Percentiles rank a stretch among this genome's conserved stretches.
Evolutionary conservation across 2,113 vertebrate genomes (phyloP).

Genomic region (Chelonoidis abingdonii): DNA sequence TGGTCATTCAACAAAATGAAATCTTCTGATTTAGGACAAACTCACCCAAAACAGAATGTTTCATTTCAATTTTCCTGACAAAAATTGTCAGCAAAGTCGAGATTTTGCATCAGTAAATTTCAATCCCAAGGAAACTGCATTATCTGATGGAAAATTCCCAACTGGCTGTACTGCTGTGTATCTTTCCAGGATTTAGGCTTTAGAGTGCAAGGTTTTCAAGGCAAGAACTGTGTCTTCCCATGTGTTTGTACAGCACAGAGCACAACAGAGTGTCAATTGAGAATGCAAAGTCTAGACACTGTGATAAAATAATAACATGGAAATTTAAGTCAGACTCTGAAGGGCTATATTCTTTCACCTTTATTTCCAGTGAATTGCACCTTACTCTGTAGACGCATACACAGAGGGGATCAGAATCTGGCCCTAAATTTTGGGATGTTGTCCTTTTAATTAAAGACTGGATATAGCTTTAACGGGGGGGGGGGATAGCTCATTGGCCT

Average conservation of each 20-base stretch:
- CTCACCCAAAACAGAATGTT: not conserved
- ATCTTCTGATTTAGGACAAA: not conserved
- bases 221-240: not conserved
- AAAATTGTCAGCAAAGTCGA: not conserved
- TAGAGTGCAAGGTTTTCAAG: not conserved
- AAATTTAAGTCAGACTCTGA: not conserved
- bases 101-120: not conserved
- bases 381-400: not conserved
- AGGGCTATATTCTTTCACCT: not conserved
- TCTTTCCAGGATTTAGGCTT: not conserved
- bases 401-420: accelerated
- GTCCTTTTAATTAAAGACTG: not conserved
- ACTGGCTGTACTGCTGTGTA: not conserved
- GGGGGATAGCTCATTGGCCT: too few species aligned
- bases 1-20: not conserved
- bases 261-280: not conserved
- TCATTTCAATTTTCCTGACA: not conserved
- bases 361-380: accelerated
- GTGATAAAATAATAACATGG: not conserved
- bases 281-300: not conserved
- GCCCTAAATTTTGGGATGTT: accelerated
- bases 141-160: not conserved
- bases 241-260: too few species aligned
- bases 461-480: not conserved
- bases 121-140: not conserved